phyloP scores from a whole-genome alignment of 2,113 vertebrate species.

The Scomber scombrus region DNA sequence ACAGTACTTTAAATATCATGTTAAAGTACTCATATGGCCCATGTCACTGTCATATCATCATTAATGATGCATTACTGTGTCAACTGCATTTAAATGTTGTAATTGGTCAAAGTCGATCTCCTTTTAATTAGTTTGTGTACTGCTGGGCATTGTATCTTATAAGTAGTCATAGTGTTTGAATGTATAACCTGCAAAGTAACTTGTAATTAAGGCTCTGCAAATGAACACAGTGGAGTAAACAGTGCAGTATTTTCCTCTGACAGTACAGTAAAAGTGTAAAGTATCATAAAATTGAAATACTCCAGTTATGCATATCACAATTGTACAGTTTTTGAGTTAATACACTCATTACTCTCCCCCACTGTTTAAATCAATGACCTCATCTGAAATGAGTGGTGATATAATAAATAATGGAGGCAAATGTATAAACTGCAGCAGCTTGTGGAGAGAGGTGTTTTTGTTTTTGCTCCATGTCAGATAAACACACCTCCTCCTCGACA shows the following conservation, averaged over 20 bases:
- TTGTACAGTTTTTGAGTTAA: not conserved
- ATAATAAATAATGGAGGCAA: slow-evolving; percentile 32
- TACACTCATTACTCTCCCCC: not conserved
- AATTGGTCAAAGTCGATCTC: too few species aligned
- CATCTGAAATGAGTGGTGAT: slow-evolving; percentile 22
- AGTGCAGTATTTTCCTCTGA: too few species aligned
- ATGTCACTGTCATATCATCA: not conserved
- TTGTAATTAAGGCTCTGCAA: not conserved
- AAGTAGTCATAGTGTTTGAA: too few species aligned
- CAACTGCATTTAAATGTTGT: too few species aligned
- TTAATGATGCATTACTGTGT: too few species aligned
- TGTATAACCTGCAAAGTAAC: not conserved
- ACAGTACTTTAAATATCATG: not conserved
- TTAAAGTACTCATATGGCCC: not conserved
- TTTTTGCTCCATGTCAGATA: slow-evolving; percentile 2
- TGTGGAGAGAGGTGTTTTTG: not conserved
- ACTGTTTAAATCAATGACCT: not conserved
- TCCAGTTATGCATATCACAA: not conserved
- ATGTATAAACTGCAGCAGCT: slow-evolving; percentile 3
- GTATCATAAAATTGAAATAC: not conserved
- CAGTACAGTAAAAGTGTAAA: not conserved
- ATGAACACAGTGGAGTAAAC: not conserved
- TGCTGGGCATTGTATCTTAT: not conserved
- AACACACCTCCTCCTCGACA: slow-evolving; percentile 15
- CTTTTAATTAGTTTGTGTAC: too few species aligned